Base-by-base conservation (phyloP, 2,113 vertebrate species). In the Stigmatopora nigra region DNA sequence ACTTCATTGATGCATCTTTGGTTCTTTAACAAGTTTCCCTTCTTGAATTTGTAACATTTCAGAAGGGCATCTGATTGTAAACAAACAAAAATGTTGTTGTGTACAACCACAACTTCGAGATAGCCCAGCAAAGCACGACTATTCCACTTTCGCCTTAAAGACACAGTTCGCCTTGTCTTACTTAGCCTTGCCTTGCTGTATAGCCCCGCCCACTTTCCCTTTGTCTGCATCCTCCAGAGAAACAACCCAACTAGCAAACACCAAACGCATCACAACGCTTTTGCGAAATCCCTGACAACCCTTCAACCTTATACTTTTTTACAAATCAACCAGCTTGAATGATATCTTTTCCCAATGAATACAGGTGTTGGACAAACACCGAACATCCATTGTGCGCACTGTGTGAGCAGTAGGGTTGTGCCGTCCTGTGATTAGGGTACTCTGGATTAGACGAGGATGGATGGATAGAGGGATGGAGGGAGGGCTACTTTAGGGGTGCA, bases 141-240 rank as follows among this genome's bases (percentile, higher is more conserved):
- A 80, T 70, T 60, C 55, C 66, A 65, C 73, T 41, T 78, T 9
- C 64, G 76, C 73, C 78, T 78, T 78, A 84, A 78, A 76, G 76
- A 87, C 81, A 85, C 82, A 79, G 83, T 72, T 80, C 81, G 82
- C 88, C 82, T 88, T 91, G 88, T 85, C 77, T 82, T 83, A 83
- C 84, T 90, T 86, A 88, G 82, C 82, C 83, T 83, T 86, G 81
- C 74, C 82, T 72, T 78, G 25, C 25, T 3, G 25, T 1, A 3
- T 31, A 69, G 65, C 25, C 73, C 62, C 76, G 84, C 82, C 84
- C 78, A 83, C 77, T 65, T 82, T 45, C 85, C 78, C 82, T 88
- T 89, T 90, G 89, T 90, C 76, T 85, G 78, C 66, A 62, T 78
- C 80, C 88, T 88, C 86, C 31, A 19, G 87, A 86, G 80, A 67